Conservation (phyloP, 1,140 invertebrate species). For the Oppia nitens region DNA sequence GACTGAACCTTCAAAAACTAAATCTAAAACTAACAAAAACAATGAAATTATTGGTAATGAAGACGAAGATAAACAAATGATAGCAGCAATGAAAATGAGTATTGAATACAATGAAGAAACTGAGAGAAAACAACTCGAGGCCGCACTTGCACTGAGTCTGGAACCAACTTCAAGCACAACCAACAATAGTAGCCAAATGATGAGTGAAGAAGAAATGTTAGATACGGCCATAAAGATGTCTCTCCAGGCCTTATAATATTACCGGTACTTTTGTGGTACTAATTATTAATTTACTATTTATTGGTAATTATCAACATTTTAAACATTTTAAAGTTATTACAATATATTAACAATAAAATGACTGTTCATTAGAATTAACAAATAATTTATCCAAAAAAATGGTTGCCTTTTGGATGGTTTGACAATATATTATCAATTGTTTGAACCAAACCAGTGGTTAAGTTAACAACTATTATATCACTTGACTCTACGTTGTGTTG, state of each 20-base stretch:
- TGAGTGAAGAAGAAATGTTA: neutral
- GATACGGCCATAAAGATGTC: neutral
- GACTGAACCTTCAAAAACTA: neutral
- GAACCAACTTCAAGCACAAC: neutral
- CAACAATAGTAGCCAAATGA: neutral
- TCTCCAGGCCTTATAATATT: neutral
- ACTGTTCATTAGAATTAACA: too few relatives aligned
- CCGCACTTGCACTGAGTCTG: conserved; percentile 14
- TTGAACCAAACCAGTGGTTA: too few relatives aligned
- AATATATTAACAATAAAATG: too few relatives aligned
- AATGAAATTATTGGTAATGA: neutral
- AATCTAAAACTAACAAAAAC: neutral
- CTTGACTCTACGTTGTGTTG: too few relatives aligned
- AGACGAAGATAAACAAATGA: conserved; percentile 1
- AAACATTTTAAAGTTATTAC: too few relatives aligned
- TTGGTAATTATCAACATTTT: too few relatives aligned
- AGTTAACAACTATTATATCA: too few relatives aligned
- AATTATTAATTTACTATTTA: too few relatives aligned
- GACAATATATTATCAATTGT: too few relatives aligned
- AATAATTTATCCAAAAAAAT: too few relatives aligned
- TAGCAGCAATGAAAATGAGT: conserved; percentile 9
- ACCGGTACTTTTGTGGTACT: too few relatives aligned
- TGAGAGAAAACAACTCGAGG: conserved; percentile 12
- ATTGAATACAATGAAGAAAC: neutral
- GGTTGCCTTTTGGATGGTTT: too few relatives aligned